Conservation (phyloP, 2,888 invertebrate species). For the Platerodrilus igneus region DNA sequence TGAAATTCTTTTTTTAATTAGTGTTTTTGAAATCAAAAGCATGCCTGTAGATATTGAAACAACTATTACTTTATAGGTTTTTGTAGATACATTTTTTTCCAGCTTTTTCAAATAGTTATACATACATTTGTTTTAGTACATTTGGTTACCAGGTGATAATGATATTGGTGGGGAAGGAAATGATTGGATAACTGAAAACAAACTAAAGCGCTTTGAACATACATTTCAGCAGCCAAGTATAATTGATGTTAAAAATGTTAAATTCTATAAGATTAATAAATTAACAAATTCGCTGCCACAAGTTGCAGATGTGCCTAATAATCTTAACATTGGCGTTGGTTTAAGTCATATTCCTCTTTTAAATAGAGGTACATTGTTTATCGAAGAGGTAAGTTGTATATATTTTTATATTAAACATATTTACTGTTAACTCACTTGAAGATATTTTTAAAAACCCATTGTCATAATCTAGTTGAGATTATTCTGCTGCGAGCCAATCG, state of each 20-base stretch:
- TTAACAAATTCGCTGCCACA: conserved; percentile 62
- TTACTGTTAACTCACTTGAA: too few species aligned
- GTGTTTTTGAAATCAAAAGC: too few species aligned
- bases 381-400: conserved; percentile 47
- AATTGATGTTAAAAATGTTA: conserved; percentile 57
- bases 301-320: conserved; percentile 43
- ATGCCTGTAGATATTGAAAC: too few species aligned
- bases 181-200: conserved; percentile 63
- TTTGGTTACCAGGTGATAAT: conserved; percentile 94
- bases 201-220: conserved; percentile 66
- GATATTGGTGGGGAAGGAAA: conserved; percentile 91
- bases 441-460: too few species aligned
- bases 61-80: too few species aligned
- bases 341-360: conserved; percentile 71
- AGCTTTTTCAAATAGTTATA: too few species aligned
- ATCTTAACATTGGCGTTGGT: conserved; percentile 57
- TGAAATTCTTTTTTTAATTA: too few species aligned
- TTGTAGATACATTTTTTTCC: too few species aligned
- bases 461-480: too few species aligned
- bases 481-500: too few species aligned
- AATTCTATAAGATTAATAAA: conserved; percentile 71
- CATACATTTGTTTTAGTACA: conserved; percentile 65
- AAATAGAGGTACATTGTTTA: conserved; percentile 52
- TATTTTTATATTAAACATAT: conserved; percentile 2
- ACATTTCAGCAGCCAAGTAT: conserved; percentile 69